A percentile compares a stretch with the other conserved stretches of the same genome.
These are phyloP conservation scores for Apis cerana DNA, from an alignment of 1,140 invertebrate species.

Conservation along the genomic window DNA sequence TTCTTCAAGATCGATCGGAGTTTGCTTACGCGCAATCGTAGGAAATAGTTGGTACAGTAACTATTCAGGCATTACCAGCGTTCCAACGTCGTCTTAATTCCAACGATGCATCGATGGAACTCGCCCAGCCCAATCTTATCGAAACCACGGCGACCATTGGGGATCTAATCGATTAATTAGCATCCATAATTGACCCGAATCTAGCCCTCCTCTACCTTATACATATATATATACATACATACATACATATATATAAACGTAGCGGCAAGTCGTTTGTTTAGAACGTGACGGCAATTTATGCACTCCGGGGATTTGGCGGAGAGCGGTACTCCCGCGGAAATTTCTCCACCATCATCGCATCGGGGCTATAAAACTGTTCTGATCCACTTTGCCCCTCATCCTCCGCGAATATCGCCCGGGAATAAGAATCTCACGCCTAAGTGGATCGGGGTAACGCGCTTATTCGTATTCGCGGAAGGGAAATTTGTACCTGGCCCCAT, in stretches of 20 bases:
- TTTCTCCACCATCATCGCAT: slow-evolving; percentile 15
- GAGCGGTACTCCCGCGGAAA: neutral
- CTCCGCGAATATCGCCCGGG: slow-evolving; percentile 14
- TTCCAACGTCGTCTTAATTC: slow-evolving; percentile 32
- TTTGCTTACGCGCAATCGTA: neutral
- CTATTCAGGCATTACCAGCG: neutral
- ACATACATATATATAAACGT: neutral
- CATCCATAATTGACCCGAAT: neutral
- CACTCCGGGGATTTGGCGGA: neutral
- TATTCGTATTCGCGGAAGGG: neutral
- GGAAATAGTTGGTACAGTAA: slow-evolving; percentile 8
- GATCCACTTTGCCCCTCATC: slow-evolving; percentile 42
- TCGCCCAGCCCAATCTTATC: neutral
- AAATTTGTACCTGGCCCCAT: neutral
- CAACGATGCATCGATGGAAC: slow-evolving; percentile 17
- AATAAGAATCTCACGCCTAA: slow-evolving; percentile 36
- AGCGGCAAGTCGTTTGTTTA: neutral
- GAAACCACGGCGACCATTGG: slow-evolving; percentile 28
- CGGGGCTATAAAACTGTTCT: slow-evolving; percentile 23
- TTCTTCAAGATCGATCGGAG: neutral
- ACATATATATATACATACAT: too few species aligned
- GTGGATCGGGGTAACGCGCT: slow-evolving; percentile 49
- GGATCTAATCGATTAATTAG: slow-evolving; percentile 33
- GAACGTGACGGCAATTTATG: neutral
- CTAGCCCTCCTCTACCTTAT: neutral